Percentiles rank a stretch among this genome's conserved stretches.
These are phyloP conservation scores for Hydractinia symbiolongicarpus DNA, from an alignment of 30 jellyfish, hydroid and myxozoan species.

Conservation along the genomic window DNA sequence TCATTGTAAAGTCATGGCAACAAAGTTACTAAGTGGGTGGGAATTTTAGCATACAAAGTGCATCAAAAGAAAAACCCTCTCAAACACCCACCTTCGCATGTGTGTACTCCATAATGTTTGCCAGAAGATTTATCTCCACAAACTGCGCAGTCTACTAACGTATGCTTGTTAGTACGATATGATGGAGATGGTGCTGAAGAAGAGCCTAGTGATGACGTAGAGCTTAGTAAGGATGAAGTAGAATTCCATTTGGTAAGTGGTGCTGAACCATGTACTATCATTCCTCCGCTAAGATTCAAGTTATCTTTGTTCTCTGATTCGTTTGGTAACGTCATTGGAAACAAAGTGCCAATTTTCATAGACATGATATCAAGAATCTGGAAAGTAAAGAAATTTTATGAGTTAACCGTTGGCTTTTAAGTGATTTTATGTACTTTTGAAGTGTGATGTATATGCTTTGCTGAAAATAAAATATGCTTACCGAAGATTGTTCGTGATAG, in stretches of 20 bases:
- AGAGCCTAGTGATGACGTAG: slow-evolving; percentile 7
- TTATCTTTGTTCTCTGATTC: neutral
- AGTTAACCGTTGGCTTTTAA: neutral
- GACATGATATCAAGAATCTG: slow-evolving; percentile 13
- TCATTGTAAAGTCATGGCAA: no score
- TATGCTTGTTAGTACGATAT: neutral
- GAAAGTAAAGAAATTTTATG: neutral
- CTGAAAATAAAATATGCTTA: neutral
- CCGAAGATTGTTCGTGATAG: neutral
- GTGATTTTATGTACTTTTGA: neutral
- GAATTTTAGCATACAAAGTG: no score
- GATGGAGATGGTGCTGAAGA: neutral
- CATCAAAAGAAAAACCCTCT: no score
- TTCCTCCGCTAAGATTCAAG: neutral
- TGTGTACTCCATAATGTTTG: slow-evolving; percentile 90
- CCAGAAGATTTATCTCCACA: slow-evolving; percentile 97
- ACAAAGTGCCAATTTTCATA: neutral
- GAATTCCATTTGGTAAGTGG: slow-evolving; percentile 9
- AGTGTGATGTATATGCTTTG: neutral
- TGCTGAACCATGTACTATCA: neutral
- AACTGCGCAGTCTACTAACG: slow-evolving; percentile 68
- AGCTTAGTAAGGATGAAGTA: neutral
- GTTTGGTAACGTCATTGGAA: neutral
- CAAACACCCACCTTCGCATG: slow-evolving; percentile 72
- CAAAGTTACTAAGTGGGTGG: no score